These are phyloP conservation scores for Philhelius pedissequus DNA, from an alignment of 2,888 invertebrate species.

Conservation along the genomic window DNA sequence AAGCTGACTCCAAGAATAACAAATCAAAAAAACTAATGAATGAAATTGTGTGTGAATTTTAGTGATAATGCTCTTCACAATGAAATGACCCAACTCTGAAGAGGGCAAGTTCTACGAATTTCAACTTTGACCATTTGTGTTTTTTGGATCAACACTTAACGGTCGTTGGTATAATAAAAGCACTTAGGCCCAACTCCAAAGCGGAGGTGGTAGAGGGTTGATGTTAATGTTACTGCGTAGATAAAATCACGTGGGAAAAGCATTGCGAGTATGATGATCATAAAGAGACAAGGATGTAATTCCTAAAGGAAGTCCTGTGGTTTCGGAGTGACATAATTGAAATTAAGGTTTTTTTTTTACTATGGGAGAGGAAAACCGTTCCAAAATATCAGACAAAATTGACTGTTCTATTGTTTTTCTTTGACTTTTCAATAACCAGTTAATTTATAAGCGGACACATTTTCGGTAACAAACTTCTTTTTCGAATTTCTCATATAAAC, in stretches of 20 bases:
- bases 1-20: neutral
- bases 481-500: too few relatives aligned
- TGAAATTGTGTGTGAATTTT: constrained; percentile 37
- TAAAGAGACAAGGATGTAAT: neutral
- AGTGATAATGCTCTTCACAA: neutral
- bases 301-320: neutral
- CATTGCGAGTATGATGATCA: neutral
- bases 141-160: constrained; percentile 5
- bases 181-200: neutral
- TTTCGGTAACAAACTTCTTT: too few relatives aligned
- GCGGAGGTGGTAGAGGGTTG: neutral
- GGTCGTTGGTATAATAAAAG: constrained; percentile 35
- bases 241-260: neutral
- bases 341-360: too few relatives aligned
- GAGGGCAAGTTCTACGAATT: neutral
- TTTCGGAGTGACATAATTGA: too few relatives aligned
- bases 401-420: too few relatives aligned
- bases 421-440: too few relatives aligned
- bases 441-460: too few relatives aligned
- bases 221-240: constrained; percentile 55
- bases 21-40: constrained; percentile 46
- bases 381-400: too few relatives aligned
- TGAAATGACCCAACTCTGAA: neutral
- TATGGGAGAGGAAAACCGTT: too few relatives aligned
- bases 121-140: neutral